A percentile compares a stretch with the other conserved stretches of the same genome.
Evolutionary conservation across 2,797 vertebrate species (phyloP).

Genomic region (Myotis vivesi): DNA sequence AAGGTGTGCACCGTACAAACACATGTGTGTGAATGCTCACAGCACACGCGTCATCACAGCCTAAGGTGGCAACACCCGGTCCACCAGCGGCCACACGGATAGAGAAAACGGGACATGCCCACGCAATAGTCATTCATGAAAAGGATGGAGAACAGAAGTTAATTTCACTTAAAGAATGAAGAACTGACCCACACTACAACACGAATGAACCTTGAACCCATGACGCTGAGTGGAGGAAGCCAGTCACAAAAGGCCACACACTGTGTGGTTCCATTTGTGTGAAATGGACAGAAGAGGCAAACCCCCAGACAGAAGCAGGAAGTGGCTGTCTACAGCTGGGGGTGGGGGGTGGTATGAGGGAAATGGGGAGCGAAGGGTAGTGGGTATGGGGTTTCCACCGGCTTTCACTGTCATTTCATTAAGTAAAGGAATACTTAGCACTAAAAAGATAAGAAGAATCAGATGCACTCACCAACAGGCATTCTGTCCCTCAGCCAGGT

Average conservation of each 20-base stretch:
- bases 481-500: conserved; percentile 92
- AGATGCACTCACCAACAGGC: conserved; percentile 85
- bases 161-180: not conserved
- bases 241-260: not conserved
- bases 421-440: not conserved
- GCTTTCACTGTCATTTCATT: rapidly evolving
- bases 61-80: not conserved
- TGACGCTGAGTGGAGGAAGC: not conserved
- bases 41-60: rapidly evolving
- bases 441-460: rapidly evolving
- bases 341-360: no score
- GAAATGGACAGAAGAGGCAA: not conserved
- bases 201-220: no score
- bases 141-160: not conserved
- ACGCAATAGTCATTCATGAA: not conserved
- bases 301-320: rapidly evolving
- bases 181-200: rapidly evolving
- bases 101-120: rapidly evolving
- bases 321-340: not conserved
- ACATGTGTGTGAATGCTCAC: rapidly evolving
- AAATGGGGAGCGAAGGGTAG: not conserved
- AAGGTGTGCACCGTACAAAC: rapidly evolving
- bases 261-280: rapidly evolving
- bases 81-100: not conserved
- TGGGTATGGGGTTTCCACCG: not conserved